Conservation (phyloP, 2,797 vertebrate genomes). For the Tangara arthus region DNA sequence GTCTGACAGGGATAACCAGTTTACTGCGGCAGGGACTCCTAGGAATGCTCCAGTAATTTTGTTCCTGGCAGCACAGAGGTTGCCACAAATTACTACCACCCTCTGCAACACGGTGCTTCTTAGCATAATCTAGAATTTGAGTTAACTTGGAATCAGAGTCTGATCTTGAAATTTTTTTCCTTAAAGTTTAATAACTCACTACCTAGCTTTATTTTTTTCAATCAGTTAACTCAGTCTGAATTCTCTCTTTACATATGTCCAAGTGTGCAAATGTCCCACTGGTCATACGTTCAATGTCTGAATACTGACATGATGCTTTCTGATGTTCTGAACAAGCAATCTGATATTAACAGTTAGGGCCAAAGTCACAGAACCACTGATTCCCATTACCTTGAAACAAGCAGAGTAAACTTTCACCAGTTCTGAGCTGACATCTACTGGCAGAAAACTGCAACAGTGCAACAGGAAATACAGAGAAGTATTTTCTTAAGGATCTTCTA, state of each 20-base stretch:
- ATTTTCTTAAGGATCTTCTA: not conserved
- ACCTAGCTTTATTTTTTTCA: not conserved
- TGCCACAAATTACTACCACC: not conserved
- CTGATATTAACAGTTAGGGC: not conserved
- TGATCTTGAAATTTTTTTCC: not conserved
- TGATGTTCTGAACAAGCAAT: not conserved
- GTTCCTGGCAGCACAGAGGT: not conserved
- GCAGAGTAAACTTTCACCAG: slow-evolving; percentile 9
- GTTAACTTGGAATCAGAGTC: not conserved
- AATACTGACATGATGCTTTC: not conserved
- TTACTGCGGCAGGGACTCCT: not conserved
- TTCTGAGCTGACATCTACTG: slow-evolving; percentile 59
- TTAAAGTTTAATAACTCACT: not conserved
- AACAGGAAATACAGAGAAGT: not conserved
- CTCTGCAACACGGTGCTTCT: not conserved
- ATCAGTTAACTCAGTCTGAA: not conserved
- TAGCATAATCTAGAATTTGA: not conserved
- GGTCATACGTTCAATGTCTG: not conserved
- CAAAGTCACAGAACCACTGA: not conserved
- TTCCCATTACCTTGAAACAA: not conserved
- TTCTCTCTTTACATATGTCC: not conserved
- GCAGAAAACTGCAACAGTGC: not conserved
- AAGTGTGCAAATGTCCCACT: not conserved
- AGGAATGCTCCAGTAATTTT: not conserved
- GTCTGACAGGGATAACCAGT: not conserved